Evolutionary conservation across 2,888 invertebrate genomes (phyloP), one percentile per base, ranked within the genome.

Genomic region (Nyleta sp.): DNA sequence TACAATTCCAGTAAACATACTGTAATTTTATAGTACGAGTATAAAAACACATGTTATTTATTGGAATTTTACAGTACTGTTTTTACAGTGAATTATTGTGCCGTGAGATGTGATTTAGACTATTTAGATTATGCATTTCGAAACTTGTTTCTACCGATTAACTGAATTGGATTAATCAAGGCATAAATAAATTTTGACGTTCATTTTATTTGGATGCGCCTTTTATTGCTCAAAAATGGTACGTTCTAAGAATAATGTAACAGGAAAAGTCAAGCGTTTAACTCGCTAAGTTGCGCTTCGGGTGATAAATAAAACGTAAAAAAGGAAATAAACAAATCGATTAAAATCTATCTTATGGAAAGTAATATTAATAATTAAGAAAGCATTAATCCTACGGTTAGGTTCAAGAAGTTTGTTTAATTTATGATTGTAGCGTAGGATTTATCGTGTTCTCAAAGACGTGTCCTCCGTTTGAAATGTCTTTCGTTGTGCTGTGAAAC

Each of bases 401-500:
- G 42, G 40, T 31, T 52, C 18, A 42, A 53, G 52, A 65, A 42
- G 20, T 40, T 65, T 53, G 35, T 65, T 44, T 67, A 55, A 46
- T 55, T 55, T 67, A 67, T 55, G 28, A 53, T 42, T 50, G n/a
- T 64, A 52, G 28, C 33, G 31, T 65, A 65, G 44, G 44, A 38
- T 38, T 60, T 28, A n/a, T 13, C 5, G 22, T 48, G 35, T 50
- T 35, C 2, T 42, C 13, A 18, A 67, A 65, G 52, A 65, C 52
- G 52, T 42, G 42, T 65, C 35, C 31, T 44, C 11, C 28, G 44
- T 53, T 42, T 17, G 33, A 57, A 48, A 28, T 20, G 68, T 68
- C 48, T 57, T 68, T 68, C 38, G 55, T 55, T 57, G 48, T 68
- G 68, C 68, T 70, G 70, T 60, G 70, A 70, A 70, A 70, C 18